These are phyloP conservation scores for Epiblema foenella DNA, from an alignment of 2,888 invertebrate species.

Conservation along the genomic window DNA sequence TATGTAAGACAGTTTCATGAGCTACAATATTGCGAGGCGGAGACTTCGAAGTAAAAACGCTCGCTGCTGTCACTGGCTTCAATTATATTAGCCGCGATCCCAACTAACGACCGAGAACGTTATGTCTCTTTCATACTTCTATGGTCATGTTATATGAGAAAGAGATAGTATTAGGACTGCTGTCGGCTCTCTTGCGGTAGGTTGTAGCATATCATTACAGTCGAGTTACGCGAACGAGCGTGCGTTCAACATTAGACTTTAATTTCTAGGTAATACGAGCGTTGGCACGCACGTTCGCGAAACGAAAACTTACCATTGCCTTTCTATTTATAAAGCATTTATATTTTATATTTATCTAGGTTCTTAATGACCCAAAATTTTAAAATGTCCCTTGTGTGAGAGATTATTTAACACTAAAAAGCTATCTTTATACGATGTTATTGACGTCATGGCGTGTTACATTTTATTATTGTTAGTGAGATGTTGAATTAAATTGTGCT, in stretches of 20 bases:
- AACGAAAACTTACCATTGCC: slow-evolving; percentile 23
- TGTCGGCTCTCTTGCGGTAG: neutral
- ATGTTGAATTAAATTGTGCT: slow-evolving; percentile 26
- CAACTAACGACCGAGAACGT: neutral
- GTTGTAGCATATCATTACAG: slow-evolving; percentile 1
- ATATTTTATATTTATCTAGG: slow-evolving; percentile 29
- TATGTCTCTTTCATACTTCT: neutral
- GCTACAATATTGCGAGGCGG: slow-evolving; percentile 8
- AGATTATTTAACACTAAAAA: slow-evolving; percentile 30
- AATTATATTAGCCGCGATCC: slow-evolving; percentile 26
- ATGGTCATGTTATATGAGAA: neutral
- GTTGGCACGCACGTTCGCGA: slow-evolving; percentile 2
- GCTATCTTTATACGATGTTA: slow-evolving; percentile 40
- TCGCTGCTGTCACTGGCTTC: slow-evolving; percentile 34
- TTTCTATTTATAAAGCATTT: slow-evolving; percentile 41
- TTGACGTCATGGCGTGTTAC: slow-evolving; percentile 21
- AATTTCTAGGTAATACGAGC: neutral
- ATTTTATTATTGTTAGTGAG: slow-evolving; percentile 36
- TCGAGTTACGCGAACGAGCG: slow-evolving; percentile 1
- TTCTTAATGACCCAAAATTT: slow-evolving; percentile 26
- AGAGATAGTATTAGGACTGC: neutral
- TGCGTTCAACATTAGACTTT: slow-evolving; percentile 9
- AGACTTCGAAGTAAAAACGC: neutral
- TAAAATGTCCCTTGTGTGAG: slow-evolving; percentile 17
- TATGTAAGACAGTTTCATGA: neutral